Evolutionary conservation across 1,140 invertebrate genomes (phyloP), one percentile per base, ranked within the genome.

Genomic region (Lasioglossum albipes): DNA sequence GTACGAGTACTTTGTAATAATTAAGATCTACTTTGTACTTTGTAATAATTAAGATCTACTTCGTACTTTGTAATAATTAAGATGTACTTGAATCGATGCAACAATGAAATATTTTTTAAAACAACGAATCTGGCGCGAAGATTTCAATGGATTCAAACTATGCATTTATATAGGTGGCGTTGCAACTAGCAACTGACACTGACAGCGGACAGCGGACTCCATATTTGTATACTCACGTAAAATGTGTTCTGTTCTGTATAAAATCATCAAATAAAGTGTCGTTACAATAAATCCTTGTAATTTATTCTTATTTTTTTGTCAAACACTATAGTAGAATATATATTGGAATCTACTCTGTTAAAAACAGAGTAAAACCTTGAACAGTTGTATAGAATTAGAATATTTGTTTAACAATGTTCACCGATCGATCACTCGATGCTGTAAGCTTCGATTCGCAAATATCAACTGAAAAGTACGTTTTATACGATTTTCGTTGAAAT

Each of bases 381-480:
- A 67, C 42, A 16, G 13, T 31, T 31, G 5, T 31, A n/a, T n/a
- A n/a, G n/a, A n/a, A n/a, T n/a, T n/a, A n/a, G n/a, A n/a, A 10
- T 7, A 27, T 71, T 45, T 64, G 7, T 69, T 57, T 13, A 59
- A 87, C 22, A 76, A 92, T 91, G 91, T 93, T 93, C 68, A 84
- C 20, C 41, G 79, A 91, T 70, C 81, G 86, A 27, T 87, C 90
- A 0, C 83, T 82, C 16, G 91, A 90, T 13, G 41, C 88, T 61
- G 87, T 91, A 64, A 89, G 90, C 36, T 93, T 92, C 73, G 72
- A 85, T 10, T 90, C 90, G 0, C 84, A 91, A 89, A 12, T 85
- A 27, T 83, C 90, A 27, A 67, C 79, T 4, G 75, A 83, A 31
- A 92, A 89, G 92, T 93, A 75, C 80, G 85, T 82, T 18, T 61